Evolutionary conservation across 2,888 invertebrate genomes (phyloP), one percentile per base, ranked within the genome.

Genomic region (Oscheius sp.): DNA sequence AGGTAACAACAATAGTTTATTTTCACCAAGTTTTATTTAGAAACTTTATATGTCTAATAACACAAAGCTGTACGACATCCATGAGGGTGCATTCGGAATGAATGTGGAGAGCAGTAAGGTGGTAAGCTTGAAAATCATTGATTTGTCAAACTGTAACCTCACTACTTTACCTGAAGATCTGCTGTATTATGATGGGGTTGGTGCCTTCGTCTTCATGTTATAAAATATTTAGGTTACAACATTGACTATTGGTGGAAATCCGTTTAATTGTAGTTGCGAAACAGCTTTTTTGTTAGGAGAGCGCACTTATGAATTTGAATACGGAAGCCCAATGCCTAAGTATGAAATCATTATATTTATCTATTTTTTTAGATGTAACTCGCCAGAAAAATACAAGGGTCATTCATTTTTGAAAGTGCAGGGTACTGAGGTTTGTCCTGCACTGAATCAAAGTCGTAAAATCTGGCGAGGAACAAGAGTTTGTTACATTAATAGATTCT

Each of bases 51-150:
- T 66, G 62, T 61, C 20, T 24, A 61, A 68, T 28, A 72, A 67
- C 56, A n/a, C n/a, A 0, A 26, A 67, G 9, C 49, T 76, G 0
- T n/a, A 49, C 0, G 72, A 68, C 26, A 45, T 79, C 44, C 70
- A 77, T 61, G 65, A 61, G 30, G 72, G 77, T 30, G 79, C 79
- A 0, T 79, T 79, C 26, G 77, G 79, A 44, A 70, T 64, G 26
- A 65, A 67, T 24, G 45, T 65, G 3, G 61, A 57, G 1, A 51
- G 59, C 1, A 68, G 65, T 56, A 69, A 73, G 36, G 65, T 67
- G 0, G 41, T 62, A 1, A 14, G 20, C 1, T 12, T 74, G 17
- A 61, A 41, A 20, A 44, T 63, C 1, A 17, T 77, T 2, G 33
- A 56, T 24, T n/a, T 77, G 12, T 41, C 67, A 12, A 67, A 67